Evolutionary conservation across 2,888 invertebrate species (phyloP).

Genomic region (Bruchidius siliquastri): DNA sequence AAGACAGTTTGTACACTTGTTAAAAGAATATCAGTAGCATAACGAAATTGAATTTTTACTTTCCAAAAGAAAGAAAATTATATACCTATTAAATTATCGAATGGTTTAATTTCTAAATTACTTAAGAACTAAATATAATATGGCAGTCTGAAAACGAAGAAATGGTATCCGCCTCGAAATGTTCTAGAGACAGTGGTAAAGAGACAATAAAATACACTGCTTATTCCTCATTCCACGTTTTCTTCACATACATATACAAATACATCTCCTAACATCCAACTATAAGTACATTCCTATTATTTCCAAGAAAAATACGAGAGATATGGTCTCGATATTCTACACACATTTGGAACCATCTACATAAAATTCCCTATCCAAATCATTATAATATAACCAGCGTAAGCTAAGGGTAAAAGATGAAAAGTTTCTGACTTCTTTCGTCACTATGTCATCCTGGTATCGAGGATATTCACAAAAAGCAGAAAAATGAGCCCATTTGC

Average conservation of each 20-base stretch:
- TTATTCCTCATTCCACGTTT: background rate
- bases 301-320: background rate
- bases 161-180: background rate
- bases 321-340: background rate
- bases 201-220: background rate
- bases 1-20: background rate
- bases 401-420: too few species aligned
- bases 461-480: too few species aligned
- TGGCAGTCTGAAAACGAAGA: background rate
- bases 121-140: background rate
- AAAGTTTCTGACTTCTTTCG: too few species aligned
- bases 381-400: background rate
- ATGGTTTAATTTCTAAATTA: too few species aligned
- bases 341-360: background rate
- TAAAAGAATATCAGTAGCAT: background rate
- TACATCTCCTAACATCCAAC: background rate
- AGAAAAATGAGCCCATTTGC: too few species aligned
- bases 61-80: background rate
- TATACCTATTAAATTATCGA: background rate
- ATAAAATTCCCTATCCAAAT: background rate
- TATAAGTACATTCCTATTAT: background rate
- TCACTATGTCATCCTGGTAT: too few species aligned
- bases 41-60: background rate
- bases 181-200: background rate
- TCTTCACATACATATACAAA: background rate